phyloP scores from a whole-genome alignment of 2,113 vertebrate genomes.

The Caretta caretta region DNA sequence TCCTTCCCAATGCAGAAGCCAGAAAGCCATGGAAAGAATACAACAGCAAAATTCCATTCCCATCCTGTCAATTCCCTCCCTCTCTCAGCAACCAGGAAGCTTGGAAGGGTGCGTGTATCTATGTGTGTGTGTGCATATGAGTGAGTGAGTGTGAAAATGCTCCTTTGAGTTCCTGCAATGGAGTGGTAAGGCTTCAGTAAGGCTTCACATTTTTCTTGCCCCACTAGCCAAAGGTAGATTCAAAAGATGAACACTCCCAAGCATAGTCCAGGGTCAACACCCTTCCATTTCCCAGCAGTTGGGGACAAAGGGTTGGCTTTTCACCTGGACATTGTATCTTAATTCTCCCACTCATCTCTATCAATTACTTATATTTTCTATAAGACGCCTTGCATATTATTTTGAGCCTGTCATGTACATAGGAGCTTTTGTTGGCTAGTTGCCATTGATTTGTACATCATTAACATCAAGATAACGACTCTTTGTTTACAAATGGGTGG shows the following conservation, averaged over 20 bases:
- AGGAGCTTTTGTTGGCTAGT: not conserved
- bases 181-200: not conserved
- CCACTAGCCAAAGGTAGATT: not conserved
- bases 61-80: not conserved
- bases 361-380: not conserved
- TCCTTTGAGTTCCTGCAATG: not conserved
- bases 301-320: not conserved
- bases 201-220: not conserved
- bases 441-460: not conserved
- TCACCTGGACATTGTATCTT: not conserved
- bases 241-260: not conserved
- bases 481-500: not conserved
- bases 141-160: fast-evolving
- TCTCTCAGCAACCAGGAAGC: not conserved
- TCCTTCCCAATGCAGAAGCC: not conserved
- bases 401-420: not conserved
- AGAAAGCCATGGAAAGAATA: not conserved
- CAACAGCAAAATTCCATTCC: not conserved
- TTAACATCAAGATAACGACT: not conserved
- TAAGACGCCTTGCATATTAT: not conserved
- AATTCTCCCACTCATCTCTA: not conserved
- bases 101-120: not conserved
- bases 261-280: not conserved
- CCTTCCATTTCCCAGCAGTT: not conserved
- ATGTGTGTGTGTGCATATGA: no score